Evolutionary conservation across 2,113 vertebrate genomes (phyloP).

Genomic region (Elachura formosa): DNA sequence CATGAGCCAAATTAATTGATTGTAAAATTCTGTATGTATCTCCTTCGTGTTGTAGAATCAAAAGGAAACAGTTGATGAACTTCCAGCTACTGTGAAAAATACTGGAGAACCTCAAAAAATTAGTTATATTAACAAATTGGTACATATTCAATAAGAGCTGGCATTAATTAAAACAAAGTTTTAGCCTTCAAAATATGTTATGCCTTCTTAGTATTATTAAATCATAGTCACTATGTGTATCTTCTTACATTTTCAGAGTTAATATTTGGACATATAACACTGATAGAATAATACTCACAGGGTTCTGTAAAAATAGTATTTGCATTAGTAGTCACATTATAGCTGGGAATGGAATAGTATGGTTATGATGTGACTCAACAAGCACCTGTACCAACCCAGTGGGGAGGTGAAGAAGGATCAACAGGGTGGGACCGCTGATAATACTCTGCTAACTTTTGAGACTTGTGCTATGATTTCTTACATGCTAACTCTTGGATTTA

Average conservation of each 20-base stretch:
- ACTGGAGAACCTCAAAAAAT: neutral
- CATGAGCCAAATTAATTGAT: neutral
- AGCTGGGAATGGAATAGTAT: neutral
- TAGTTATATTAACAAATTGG: too few species aligned
- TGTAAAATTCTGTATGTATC: neutral
- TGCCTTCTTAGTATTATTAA: neutral
- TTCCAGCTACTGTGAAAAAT: neutral
- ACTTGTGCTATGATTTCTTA: neutral
- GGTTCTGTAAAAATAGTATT: neutral
- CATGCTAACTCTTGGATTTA: neutral
- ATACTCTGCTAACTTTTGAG: neutral
- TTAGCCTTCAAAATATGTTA: neutral
- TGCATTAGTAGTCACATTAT: neutral
- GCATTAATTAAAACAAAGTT: neutral
- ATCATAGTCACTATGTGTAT: neutral
- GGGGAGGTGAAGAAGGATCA: neutral
- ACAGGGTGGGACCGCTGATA: neutral
- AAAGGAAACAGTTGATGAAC: neutral
- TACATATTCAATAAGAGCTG: neutral
- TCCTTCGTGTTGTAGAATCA: neutral
- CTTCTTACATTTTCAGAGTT: neutral
- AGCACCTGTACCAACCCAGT: accelerated
- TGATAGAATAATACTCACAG: neutral
- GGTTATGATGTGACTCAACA: neutral
- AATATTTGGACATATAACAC: neutral